Conservation (phyloP, 2,113 vertebrate genomes). For the Nibea coibor region DNA sequence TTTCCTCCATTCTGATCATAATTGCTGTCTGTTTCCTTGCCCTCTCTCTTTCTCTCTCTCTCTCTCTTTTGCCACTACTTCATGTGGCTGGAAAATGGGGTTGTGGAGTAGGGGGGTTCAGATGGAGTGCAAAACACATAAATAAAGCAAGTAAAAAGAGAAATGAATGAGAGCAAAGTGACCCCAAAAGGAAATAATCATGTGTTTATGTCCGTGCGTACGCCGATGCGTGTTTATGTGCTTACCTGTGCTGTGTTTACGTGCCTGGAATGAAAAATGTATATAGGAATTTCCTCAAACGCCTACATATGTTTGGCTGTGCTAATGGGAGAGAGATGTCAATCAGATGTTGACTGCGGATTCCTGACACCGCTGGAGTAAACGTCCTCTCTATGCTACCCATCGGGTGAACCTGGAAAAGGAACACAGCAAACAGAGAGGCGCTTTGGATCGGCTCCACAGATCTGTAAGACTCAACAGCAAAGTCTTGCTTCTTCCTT, state of each 20-base stretch:
- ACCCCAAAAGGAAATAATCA: constrained; percentile 26
- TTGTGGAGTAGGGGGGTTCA: background rate
- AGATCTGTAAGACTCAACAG: constrained; percentile 6
- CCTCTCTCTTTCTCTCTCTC: background rate
- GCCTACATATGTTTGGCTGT: constrained; percentile 27
- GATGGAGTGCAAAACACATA: constrained; percentile 24
- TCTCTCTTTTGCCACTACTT: constrained; percentile 25
- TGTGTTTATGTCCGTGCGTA: constrained; percentile 18
- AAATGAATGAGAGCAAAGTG: constrained; percentile 45
- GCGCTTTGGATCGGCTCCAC: background rate
- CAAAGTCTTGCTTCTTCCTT: constrained; percentile 6
- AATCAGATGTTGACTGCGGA: constrained; percentile 35
- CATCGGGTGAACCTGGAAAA: constrained; percentile 25
- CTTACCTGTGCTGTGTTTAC: constrained; percentile 39
- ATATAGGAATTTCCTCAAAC: constrained; percentile 30
- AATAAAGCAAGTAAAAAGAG: constrained; percentile 36
- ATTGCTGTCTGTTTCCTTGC: constrained; percentile 50
- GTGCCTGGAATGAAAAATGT: constrained; percentile 31
- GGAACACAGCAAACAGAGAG: background rate
- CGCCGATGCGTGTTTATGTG: constrained; percentile 13
- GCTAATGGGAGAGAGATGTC: constrained; percentile 44
- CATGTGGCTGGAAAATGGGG: constrained; percentile 55
- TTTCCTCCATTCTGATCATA: constrained; percentile 50
- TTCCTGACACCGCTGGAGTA: constrained; percentile 32
- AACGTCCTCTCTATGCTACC: constrained; percentile 4